These are phyloP conservation scores for Hyles lineata DNA, from an alignment of 2,888 invertebrate genomes.

Conservation along the genomic window DNA sequence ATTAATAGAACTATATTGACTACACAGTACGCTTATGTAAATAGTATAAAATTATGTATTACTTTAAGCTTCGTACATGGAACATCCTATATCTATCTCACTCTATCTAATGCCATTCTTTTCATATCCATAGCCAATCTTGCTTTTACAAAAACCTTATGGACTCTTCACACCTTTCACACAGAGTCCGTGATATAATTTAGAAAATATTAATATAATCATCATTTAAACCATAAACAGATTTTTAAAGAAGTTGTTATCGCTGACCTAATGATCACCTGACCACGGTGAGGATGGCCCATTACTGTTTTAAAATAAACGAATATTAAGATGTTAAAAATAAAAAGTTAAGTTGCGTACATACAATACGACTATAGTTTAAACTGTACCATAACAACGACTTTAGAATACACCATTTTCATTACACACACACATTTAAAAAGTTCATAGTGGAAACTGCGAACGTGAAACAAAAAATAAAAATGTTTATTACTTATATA, in stretches of 20 bases:
- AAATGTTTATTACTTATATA: constrained; percentile 8
- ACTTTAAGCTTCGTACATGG: constrained; percentile 30
- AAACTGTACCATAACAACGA: neutral
- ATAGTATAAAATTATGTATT: neutral
- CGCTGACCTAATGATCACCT: too few species aligned
- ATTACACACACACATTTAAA: constrained; percentile 15
- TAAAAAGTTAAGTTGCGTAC: neutral
- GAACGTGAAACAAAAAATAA: constrained; percentile 8
- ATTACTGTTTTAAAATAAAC: neutral
- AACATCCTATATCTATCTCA: constrained; percentile 26
- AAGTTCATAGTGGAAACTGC: neutral
- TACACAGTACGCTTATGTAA: neutral
- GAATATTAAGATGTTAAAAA: neutral
- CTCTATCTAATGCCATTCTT: constrained; percentile 28
- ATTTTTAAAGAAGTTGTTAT: too few species aligned
- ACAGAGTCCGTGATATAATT: neutral
- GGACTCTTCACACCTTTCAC: constrained; percentile 17
- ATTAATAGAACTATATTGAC: neutral
- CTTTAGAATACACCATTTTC: constrained; percentile 11
- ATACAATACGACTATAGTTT: neutral
- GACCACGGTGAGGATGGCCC: neutral
- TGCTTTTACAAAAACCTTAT: neutral
- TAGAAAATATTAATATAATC: too few species aligned
- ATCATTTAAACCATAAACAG: too few species aligned
- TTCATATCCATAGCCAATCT: constrained; percentile 16